Conservation (phyloP, 1,140 invertebrate genomes). For the Streblospio benedicti region DNA sequence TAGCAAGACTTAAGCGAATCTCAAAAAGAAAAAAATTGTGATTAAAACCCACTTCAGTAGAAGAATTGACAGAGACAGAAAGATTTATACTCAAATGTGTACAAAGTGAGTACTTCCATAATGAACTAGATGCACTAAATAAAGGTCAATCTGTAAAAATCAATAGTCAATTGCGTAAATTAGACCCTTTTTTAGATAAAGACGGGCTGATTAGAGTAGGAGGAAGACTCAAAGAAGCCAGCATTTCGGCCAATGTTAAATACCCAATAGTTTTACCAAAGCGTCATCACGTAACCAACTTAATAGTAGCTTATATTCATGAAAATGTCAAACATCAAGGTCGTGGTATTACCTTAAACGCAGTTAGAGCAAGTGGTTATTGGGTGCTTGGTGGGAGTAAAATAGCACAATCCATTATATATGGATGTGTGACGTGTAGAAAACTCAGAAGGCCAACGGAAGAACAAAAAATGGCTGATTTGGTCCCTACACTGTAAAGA, state of each 20-base stretch:
- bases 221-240: slow-evolving; percentile 13
- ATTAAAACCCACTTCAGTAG: not conserved
- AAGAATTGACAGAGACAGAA: not conserved
- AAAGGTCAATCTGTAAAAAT: not conserved
- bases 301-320: slow-evolving; percentile 20
- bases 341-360: slow-evolving; percentile 13
- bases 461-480: slow-evolving; percentile 26
- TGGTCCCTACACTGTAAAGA: slow-evolving; percentile 22
- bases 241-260: slow-evolving; percentile 1
- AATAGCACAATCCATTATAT: slow-evolving; percentile 15
- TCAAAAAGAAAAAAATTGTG: not conserved
- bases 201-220: slow-evolving; percentile 21
- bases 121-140: slow-evolving; percentile 9
- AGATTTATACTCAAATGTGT: not conserved
- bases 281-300: slow-evolving; percentile 12
- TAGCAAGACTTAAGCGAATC: slow-evolving; percentile 3
- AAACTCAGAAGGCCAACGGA: slow-evolving; percentile 10
- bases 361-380: slow-evolving; percentile 17
- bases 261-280: slow-evolving; percentile 23
- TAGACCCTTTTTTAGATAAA: slow-evolving; percentile 23
- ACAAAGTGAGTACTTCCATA: slow-evolving; percentile 7
- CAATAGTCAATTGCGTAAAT: slow-evolving; percentile 10
- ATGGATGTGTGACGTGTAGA: slow-evolving; percentile 22
- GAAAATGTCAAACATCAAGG: slow-evolving; percentile 20
- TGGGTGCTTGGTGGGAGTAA: slow-evolving; percentile 23